Evolutionary conservation across 2,113 vertebrate species (phyloP).

Genomic region (Sinocyclocheilus anophthalmus): DNA sequence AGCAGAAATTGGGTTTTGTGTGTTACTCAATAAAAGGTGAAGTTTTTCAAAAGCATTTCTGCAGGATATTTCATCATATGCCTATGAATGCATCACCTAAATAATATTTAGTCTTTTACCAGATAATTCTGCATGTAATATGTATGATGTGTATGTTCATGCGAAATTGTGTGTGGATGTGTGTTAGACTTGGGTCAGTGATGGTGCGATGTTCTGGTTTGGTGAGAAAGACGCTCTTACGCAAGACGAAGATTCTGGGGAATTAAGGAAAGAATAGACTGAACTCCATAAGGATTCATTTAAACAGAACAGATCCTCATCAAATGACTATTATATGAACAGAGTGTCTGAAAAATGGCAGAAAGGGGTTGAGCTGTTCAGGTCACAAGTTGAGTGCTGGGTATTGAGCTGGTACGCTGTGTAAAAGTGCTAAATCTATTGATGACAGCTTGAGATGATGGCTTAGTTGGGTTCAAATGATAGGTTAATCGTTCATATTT

Average conservation of each 20-base stretch:
- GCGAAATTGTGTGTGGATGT: background rate
- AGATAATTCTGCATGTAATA: background rate
- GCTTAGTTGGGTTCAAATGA: background rate
- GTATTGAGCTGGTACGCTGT: background rate
- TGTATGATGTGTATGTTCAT: background rate
- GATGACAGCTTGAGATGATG: background rate
- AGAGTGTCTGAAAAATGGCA: background rate
- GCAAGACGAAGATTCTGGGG: constrained; percentile 15
- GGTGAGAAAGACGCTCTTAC: background rate
- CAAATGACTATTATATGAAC: background rate
- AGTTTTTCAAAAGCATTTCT: background rate
- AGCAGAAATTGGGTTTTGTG: constrained; percentile 5
- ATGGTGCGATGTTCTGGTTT: constrained; percentile 33
- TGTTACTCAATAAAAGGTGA: background rate
- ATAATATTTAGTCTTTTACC: background rate
- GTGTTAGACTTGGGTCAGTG: background rate
- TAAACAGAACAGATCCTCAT: constrained; percentile 13
- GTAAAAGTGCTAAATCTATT: background rate
- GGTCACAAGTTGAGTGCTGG: background rate
- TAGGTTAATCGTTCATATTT: too few species aligned
- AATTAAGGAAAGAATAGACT: constrained; percentile 35
- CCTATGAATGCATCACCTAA: background rate
- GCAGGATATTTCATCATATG: background rate
- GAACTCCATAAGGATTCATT: constrained; percentile 13
- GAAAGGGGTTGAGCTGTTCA: constrained; percentile 13